Evolutionary conservation across 92 coral and sea anemone genomes (phyloP).

Genomic region (Siderastrea radians): DNA sequence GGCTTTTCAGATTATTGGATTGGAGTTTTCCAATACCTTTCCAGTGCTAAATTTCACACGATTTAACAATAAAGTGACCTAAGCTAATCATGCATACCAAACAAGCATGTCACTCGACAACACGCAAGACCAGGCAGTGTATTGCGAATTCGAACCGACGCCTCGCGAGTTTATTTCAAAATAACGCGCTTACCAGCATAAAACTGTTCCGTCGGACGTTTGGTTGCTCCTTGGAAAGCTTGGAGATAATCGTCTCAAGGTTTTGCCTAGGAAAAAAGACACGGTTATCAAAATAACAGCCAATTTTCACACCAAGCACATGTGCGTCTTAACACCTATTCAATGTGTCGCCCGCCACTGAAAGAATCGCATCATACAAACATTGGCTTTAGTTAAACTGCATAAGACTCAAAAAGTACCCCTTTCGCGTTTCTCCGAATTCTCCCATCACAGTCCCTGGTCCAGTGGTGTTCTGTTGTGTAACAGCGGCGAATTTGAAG

Average conservation of each 20-base stretch:
- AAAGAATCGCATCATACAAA: slow-evolving; percentile 69
- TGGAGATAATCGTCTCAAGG: slow-evolving; percentile 97
- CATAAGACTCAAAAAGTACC: slow-evolving; percentile 79
- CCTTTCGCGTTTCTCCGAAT: slow-evolving; percentile 87
- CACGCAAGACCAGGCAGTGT: slow-evolving; percentile 65
- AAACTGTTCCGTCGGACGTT: slow-evolving; percentile 89
- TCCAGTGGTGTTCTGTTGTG: slow-evolving; percentile 35
- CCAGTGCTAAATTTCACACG: slow-evolving; percentile 1
- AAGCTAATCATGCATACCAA: slow-evolving; percentile 61
- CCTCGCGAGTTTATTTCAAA: background rate
- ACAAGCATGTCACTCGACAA: slow-evolving; percentile 41
- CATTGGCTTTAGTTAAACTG: slow-evolving; percentile 66
- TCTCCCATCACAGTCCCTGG: slow-evolving; percentile 89
- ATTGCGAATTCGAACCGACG: slow-evolving; percentile 31
- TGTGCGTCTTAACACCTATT: slow-evolving; percentile 75
- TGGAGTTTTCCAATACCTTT: slow-evolving; percentile 10
- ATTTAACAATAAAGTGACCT: slow-evolving; percentile 26
- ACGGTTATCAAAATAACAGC: slow-evolving; percentile 32
- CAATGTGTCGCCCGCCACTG: slow-evolving; percentile 63
- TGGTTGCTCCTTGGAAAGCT: slow-evolving; percentile 97
- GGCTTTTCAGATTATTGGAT: background rate
- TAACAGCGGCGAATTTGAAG: slow-evolving; percentile 31
- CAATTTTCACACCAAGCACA: slow-evolving; percentile 45
- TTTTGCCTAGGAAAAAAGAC: slow-evolving; percentile 84
- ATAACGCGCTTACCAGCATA: slow-evolving; percentile 86